Conservation (phyloP, 2,113 vertebrate genomes). For the Rissa tridactyla region DNA sequence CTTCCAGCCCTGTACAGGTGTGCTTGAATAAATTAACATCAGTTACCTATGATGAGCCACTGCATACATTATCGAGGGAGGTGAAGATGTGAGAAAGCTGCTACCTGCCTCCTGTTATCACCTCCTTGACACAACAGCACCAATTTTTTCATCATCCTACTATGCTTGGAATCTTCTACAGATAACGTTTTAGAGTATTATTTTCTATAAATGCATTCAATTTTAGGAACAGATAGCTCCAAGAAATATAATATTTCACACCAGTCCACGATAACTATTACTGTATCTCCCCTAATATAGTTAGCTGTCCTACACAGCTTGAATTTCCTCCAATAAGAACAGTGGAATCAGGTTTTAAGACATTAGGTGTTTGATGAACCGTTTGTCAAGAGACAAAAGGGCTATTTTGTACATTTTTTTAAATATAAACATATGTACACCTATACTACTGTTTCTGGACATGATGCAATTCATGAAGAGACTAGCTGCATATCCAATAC, state of each 20-base stretch:
- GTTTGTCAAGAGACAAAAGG: background rate
- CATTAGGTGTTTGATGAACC: background rate
- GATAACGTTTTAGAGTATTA: slow-evolving; percentile 53
- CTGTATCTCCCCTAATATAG: slow-evolving; percentile 44
- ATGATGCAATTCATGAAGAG: background rate
- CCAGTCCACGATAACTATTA: background rate
- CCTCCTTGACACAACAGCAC: slow-evolving; percentile 75
- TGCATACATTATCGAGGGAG: slow-evolving; percentile 89
- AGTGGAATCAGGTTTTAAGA: slow-evolving; percentile 3
- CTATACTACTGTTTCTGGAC: background rate
- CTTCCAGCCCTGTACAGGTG: slow-evolving; percentile 79
- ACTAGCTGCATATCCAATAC: background rate
- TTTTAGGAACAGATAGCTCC: slow-evolving; percentile 7
- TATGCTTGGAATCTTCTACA: slow-evolving; percentile 44
- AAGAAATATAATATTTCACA: slow-evolving; percentile 44
- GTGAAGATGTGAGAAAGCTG: slow-evolving; percentile 76
- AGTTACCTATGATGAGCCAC: slow-evolving; percentile 83
- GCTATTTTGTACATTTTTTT: background rate
- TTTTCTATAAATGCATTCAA: slow-evolving; percentile 33
- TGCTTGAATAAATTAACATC: slow-evolving; percentile 88
- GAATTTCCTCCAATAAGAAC: background rate
- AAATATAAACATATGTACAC: background rate
- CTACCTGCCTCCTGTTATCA: slow-evolving; percentile 78
- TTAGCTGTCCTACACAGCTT: slow-evolving; percentile 29
- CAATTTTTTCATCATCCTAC: slow-evolving; percentile 53